Evolutionary conservation across 2,113 vertebrate genomes (phyloP).

Genomic region (Ictalurus punctatus): DNA sequence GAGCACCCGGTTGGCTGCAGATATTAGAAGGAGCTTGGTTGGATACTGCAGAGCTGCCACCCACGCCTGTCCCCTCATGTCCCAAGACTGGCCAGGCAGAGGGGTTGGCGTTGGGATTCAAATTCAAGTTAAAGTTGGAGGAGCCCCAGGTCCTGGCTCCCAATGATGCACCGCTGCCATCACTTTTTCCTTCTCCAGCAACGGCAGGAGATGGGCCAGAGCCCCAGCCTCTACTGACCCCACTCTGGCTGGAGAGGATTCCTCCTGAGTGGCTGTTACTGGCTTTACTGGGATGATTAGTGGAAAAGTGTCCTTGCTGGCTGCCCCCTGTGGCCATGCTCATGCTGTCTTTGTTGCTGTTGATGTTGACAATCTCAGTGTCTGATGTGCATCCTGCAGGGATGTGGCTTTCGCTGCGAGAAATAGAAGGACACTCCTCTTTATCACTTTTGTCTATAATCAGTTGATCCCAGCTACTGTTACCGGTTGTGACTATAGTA

Average conservation of each 20-base stretch:
- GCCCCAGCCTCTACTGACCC: slow-evolving; percentile 81
- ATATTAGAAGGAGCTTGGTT: slow-evolving; percentile 83
- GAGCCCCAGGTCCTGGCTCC: slow-evolving; percentile 88
- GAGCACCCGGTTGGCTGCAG: slow-evolving; percentile 87
- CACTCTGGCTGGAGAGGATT: slow-evolving; percentile 72
- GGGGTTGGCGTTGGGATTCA: slow-evolving; percentile 97
- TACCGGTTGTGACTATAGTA: slow-evolving; percentile 72
- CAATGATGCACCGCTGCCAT: slow-evolving; percentile 75
- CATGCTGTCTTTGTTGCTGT: slow-evolving; percentile 70
- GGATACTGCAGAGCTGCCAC: slow-evolving; percentile 78
- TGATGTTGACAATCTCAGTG: slow-evolving; percentile 83
- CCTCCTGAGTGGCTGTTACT: slow-evolving; percentile 80
- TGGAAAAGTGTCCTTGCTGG: slow-evolving; percentile 87
- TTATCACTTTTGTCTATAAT: slow-evolving; percentile 88
- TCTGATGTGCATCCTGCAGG: slow-evolving; percentile 88
- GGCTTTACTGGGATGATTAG: slow-evolving; percentile 84
- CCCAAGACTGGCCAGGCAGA: slow-evolving; percentile 97
- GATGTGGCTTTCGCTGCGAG: slow-evolving; percentile 76
- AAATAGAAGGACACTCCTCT: slow-evolving; percentile 92
- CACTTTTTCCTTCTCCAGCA: slow-evolving; percentile 85
- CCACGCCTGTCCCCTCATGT: slow-evolving; percentile 87
- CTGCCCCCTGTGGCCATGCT: slow-evolving; percentile 94
- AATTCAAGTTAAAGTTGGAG: slow-evolving; percentile 95
- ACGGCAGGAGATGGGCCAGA: slow-evolving; percentile 80
- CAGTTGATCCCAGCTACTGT: slow-evolving; percentile 91